A percentile compares a stretch with the other conserved stretches of the same genome.
phyloP scores from a whole-genome alignment of 2,113 vertebrate species.

The Empidonax alnorum region DNA sequence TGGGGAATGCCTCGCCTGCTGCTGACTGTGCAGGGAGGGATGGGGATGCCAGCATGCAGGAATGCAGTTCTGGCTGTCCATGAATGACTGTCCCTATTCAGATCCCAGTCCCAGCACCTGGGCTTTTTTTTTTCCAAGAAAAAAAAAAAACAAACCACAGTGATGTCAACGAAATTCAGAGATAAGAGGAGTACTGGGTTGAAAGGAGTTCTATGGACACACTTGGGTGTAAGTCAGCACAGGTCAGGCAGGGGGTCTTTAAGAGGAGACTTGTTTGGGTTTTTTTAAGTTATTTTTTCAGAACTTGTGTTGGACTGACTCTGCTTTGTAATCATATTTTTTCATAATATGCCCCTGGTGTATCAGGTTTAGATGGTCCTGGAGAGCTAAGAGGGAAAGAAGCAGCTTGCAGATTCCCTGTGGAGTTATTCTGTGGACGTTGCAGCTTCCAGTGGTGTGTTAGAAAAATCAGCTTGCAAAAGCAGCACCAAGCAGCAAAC shows the following conservation, averaged over 20 bases:
- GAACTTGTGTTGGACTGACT: not conserved
- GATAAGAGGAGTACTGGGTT: not conserved
- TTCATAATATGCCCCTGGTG: fast-evolving
- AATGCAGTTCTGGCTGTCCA: not conserved
- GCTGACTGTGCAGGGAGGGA: fast-evolving
- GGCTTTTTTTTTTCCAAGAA: not conserved
- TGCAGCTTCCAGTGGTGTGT: not conserved
- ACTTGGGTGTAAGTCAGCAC: not conserved
- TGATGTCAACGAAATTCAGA: not conserved
- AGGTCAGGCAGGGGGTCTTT: not conserved
- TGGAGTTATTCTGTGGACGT: not conserved
- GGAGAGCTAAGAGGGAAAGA: not conserved
- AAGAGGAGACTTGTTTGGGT: not conserved
- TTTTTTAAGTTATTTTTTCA: not conserved
- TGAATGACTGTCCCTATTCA: too few species aligned
- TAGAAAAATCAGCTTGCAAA: too few species aligned
- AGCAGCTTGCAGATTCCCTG: not conserved
- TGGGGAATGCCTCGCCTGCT: not conserved
- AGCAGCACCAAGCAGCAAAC: not conserved
- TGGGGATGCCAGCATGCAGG: not conserved
- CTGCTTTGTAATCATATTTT: not conserved
- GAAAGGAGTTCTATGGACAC: not conserved
- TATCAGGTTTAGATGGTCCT: not conserved
- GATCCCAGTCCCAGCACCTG: not conserved
- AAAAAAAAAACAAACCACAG: not conserved